Conservation (phyloP, 2,888 invertebrate genomes). For the Harpagoxenus sublaevis region DNA sequence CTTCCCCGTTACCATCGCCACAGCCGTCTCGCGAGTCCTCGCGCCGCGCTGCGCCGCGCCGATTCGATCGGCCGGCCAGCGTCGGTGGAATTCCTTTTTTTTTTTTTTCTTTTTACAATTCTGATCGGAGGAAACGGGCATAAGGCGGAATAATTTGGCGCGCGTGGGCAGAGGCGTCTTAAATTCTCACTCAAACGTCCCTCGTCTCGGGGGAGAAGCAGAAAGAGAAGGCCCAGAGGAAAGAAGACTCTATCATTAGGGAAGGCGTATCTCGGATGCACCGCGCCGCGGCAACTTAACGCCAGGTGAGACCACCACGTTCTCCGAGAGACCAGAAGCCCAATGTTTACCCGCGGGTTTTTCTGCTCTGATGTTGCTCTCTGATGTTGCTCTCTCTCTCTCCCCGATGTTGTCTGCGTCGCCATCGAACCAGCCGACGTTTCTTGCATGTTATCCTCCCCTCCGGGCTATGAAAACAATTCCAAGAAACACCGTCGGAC, state of each 20-base stretch:
- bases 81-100: slow-evolving; percentile 56
- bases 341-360: slow-evolving; percentile 32
- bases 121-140: slow-evolving; percentile 63
- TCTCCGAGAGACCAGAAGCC: slow-evolving; percentile 11
- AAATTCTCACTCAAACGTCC: slow-evolving; percentile 51
- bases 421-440: neutral
- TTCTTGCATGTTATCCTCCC: slow-evolving; percentile 24
- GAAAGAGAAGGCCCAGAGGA: slow-evolving; percentile 33
- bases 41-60: slow-evolving; percentile 9
- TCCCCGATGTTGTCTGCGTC: slow-evolving; percentile 16
- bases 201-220: neutral
- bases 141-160: slow-evolving; percentile 62
- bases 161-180: slow-evolving; percentile 60
- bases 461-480: slow-evolving; percentile 47
- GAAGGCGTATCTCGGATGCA: slow-evolving; percentile 52
- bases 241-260: slow-evolving; percentile 46
- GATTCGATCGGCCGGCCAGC: slow-evolving; percentile 51
- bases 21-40: slow-evolving; percentile 14
- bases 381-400: neutral
- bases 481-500: slow-evolving; percentile 21
- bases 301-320: slow-evolving; percentile 44
- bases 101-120: slow-evolving; percentile 58
- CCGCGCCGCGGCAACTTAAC: slow-evolving; percentile 21
- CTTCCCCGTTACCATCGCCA: slow-evolving; percentile 34
- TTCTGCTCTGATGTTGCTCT: slow-evolving; percentile 11